Conservation (phyloP, 2,113 vertebrate genomes). For the Poecile atricapillus region DNA sequence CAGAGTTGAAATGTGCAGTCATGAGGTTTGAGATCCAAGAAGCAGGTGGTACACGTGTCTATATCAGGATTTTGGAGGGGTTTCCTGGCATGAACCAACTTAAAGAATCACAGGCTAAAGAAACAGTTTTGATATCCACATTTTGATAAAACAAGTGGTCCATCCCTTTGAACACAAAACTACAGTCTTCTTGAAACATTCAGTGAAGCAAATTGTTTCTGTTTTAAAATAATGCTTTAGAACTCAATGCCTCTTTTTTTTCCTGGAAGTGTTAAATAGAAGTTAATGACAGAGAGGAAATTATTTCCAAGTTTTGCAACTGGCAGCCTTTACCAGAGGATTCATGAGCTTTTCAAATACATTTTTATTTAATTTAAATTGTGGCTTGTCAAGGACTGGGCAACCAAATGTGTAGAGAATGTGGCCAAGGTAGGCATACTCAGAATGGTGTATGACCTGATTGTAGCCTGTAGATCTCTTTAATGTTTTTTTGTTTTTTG, state of each 20-base stretch:
- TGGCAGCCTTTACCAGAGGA: background rate
- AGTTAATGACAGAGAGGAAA: background rate
- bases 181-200: background rate
- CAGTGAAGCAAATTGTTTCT: background rate
- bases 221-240: background rate
- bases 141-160: background rate
- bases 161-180: background rate
- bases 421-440: background rate
- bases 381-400: background rate
- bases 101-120: constrained; percentile 4
- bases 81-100: constrained; percentile 5
- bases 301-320: constrained; percentile 27
- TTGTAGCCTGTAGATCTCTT: background rate
- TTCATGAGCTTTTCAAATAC: background rate
- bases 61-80: constrained; percentile 20
- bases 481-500: background rate
- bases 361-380: constrained; percentile 12
- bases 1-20: constrained; percentile 41
- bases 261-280: background rate
- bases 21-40: constrained; percentile 22
- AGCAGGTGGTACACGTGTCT: constrained; percentile 52
- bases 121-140: background rate
- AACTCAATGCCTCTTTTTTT: background rate
- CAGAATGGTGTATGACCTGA: background rate
- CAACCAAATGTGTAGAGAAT: background rate